Conservation (phyloP, 2,797 vertebrate genomes). For the Sebastes hubbsi region DNA sequence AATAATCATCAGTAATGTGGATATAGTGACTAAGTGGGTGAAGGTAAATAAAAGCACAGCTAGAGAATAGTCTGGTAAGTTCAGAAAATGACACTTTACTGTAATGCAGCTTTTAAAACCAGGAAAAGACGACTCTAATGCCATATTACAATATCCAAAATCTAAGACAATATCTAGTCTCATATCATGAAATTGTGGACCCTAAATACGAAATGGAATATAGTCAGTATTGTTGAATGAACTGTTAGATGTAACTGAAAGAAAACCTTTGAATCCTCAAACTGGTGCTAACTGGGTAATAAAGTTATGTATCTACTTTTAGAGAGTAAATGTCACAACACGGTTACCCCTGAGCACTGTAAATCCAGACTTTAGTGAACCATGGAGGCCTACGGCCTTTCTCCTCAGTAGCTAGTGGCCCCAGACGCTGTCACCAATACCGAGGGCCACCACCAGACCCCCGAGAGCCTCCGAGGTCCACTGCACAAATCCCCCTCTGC, state of each 20-base stretch:
- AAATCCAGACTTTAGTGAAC: conserved; percentile 23
- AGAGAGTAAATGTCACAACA: not conserved
- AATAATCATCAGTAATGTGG: too few species aligned
- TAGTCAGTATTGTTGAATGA: not conserved
- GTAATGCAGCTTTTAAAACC: too few species aligned
- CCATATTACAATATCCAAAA: too few species aligned
- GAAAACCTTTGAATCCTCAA: not conserved
- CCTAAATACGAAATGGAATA: not conserved
- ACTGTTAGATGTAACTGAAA: not conserved
- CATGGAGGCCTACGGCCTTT: conserved; percentile 2
- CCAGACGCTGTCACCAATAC: conserved; percentile 46
- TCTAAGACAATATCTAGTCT: too few species aligned
- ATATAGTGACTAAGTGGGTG: too few species aligned
- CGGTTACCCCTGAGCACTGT: not conserved
- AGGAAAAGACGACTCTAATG: too few species aligned
- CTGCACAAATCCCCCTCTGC: conserved; percentile 78
- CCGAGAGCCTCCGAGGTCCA: conserved; percentile 69
- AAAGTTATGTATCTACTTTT: not conserved
- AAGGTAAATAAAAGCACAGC: too few species aligned
- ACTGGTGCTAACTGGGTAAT: not conserved
- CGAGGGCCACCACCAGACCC: conserved; percentile 33
- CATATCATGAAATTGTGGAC: not conserved
- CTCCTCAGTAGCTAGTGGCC: conserved; percentile 8
- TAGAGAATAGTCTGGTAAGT: not conserved
- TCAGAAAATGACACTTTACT: too few species aligned